Evolutionary conservation across 2,113 vertebrate species (phyloP), one percentile per base, ranked within the genome.

Genomic region (Perca flavescens): DNA sequence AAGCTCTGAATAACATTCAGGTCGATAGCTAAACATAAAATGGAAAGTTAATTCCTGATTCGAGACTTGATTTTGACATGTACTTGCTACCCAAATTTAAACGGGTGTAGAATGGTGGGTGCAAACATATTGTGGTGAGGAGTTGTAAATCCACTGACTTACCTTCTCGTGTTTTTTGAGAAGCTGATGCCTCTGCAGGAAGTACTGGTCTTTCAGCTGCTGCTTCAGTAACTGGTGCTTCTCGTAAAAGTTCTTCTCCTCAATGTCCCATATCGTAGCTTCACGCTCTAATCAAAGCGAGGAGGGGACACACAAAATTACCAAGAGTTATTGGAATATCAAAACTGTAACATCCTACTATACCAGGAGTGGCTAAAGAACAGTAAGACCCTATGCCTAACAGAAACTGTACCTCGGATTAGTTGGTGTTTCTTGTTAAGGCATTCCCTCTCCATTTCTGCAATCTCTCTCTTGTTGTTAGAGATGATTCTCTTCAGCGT

Each of bases 161-260:
- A 99, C 98, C 97, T 99, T 99, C 86, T 99, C 98, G 0, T 99
- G 98, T 73, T 99, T 99, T 64, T 98, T 96, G 19, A 99, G 90
- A 54, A 99, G 93, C 70, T 99, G 97, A 0, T 99, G 98, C 79
- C 98, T 96, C 94, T 99, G 98, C 17, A 99, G 96, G 92, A 99
- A 99, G 93, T 98, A 99, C 90, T 97, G 97, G 72, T 99, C 98
- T 86, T 99, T 99, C n/a, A 99, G 93, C 92, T 99, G 98, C 94
- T 99, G 98, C 90, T 99, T 99, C 68, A 96, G 17, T 0, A 98
- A 92, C 94, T 99, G 98, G 80, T 99, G 97, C 28, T 92, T 94
- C 94, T 99, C 98, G 22, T 98, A 96, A 9, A 98, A 93, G 66
- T 97, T 97, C 72, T 92, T 97, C 94, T 99, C 97, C 79, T 99